Evolutionary conservation across 2,797 vertebrate genomes (phyloP).

Genomic region (Champsocephalus esox): DNA sequence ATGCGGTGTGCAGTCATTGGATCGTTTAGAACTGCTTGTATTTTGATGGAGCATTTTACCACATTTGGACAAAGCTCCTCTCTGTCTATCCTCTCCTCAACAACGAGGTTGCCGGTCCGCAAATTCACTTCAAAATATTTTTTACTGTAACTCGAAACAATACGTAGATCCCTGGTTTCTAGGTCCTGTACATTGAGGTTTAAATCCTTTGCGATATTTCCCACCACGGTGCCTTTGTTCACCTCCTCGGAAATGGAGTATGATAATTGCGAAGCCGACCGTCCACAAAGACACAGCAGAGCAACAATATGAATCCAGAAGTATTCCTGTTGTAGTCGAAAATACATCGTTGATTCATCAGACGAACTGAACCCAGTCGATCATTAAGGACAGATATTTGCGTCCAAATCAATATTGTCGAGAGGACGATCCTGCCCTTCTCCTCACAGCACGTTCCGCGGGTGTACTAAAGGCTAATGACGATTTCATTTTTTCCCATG

Average conservation of each 20-base stretch:
- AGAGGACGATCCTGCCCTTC: background rate
- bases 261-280: slow-evolving; percentile 72
- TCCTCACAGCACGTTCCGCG: background rate
- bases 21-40: slow-evolving; percentile 81
- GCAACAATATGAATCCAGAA: slow-evolving; percentile 36
- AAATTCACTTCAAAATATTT: slow-evolving; percentile 78
- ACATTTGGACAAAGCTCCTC: slow-evolving; percentile 74
- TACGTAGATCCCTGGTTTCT: slow-evolving; percentile 67
- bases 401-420: accelerated
- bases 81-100: slow-evolving; percentile 78
- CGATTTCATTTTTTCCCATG: background rate
- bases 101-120: slow-evolving; percentile 73
- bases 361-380: background rate
- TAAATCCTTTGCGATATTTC: slow-evolving; percentile 83
- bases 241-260: slow-evolving; percentile 86
- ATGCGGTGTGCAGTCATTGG: slow-evolving; percentile 81
- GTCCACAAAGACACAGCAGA: slow-evolving; percentile 50
- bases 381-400: background rate
- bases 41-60: slow-evolving; percentile 75
- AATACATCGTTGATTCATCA: slow-evolving; percentile 45
- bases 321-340: background rate
- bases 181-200: slow-evolving; percentile 74
- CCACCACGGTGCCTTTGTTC: slow-evolving; percentile 83
- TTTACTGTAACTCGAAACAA: slow-evolving; percentile 75
- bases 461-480: background rate